Evolutionary conservation across 2,888 invertebrate species (phyloP).

Genomic region (Adelognathus sp.): DNA sequence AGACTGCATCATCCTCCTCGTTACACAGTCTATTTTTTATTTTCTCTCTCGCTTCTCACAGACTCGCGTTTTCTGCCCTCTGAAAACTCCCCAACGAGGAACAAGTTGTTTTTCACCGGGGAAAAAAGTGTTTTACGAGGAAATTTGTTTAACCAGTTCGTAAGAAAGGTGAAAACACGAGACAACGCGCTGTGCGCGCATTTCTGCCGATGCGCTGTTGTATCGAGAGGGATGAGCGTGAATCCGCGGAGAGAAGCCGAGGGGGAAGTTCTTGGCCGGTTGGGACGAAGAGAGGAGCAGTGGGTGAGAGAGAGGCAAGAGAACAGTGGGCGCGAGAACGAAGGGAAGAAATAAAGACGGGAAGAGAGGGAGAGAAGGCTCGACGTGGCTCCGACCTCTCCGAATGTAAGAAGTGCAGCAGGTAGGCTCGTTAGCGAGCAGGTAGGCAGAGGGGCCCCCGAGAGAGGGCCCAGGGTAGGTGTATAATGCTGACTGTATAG

Average conservation of each 20-base stretch:
- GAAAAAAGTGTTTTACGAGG: constrained; percentile 73
- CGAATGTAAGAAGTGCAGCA: constrained; percentile 79
- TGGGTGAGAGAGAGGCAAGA: constrained; percentile 41
- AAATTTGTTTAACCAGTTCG: constrained; percentile 77
- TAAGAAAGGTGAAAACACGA: constrained; percentile 70
- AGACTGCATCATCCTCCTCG: neutral
- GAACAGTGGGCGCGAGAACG: constrained; percentile 22
- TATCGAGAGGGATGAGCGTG: constrained; percentile 63
- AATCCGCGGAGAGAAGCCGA: constrained; percentile 21
- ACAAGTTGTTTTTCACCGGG: too few relatives aligned
- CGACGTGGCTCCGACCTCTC: constrained; percentile 68
- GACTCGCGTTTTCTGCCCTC: neutral
- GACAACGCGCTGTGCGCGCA: constrained; percentile 43
- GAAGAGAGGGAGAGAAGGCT: constrained; percentile 53
- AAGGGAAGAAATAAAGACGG: neutral
- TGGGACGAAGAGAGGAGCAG: constrained; percentile 47
- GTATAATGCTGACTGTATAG: constrained; percentile 71
- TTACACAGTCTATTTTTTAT: constrained; percentile 19
- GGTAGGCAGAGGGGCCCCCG: constrained; percentile 76
- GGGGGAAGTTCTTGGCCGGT: constrained; percentile 27
- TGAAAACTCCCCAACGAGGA: neutral
- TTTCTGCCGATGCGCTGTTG: constrained; percentile 35
- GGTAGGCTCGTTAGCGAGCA: constrained; percentile 80
- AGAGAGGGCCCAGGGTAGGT: constrained; percentile 59
- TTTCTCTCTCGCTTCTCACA: neutral